A percentile compares a stretch with the other conserved stretches of the same genome.
Conservation (phyloP, 1,140 invertebrate genomes). For the Lamellibrachia luymesi region DNA sequence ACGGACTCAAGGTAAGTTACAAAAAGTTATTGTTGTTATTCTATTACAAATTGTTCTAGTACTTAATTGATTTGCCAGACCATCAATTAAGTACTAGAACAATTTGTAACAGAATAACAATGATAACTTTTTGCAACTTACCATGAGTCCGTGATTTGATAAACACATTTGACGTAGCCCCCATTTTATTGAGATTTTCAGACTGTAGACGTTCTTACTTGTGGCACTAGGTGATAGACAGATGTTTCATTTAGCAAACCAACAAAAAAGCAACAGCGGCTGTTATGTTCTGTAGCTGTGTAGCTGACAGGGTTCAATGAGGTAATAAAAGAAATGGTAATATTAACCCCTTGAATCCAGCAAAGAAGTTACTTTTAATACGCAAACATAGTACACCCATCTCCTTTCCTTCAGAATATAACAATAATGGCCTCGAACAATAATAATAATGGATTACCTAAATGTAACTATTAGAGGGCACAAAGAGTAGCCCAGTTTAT, state of each 20-base stretch:
- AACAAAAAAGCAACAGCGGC: background rate
- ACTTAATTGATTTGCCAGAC: background rate
- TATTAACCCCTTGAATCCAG: background rate
- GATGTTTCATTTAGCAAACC: background rate
- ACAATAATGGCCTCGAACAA: no score
- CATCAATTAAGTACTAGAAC: background rate
- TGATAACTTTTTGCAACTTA: background rate
- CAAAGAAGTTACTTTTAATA: background rate
- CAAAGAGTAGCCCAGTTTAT: background rate
- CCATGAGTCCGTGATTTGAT: background rate
- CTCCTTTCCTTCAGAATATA: background rate
- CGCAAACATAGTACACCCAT: background rate
- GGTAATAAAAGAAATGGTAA: background rate
- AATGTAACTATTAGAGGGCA: background rate
- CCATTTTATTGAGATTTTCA: background rate
- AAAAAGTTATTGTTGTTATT: background rate
- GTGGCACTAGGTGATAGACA: background rate
- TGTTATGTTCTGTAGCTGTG: background rate
- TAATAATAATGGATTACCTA: background rate
- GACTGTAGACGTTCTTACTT: background rate
- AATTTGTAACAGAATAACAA: slow-evolving; percentile 1
- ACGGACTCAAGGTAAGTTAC: background rate
- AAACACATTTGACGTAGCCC: background rate
- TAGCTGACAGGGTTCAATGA: background rate
- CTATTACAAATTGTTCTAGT: background rate